Conservation (phyloP, 2,888 invertebrate species). For the Pterostichus niger region DNA sequence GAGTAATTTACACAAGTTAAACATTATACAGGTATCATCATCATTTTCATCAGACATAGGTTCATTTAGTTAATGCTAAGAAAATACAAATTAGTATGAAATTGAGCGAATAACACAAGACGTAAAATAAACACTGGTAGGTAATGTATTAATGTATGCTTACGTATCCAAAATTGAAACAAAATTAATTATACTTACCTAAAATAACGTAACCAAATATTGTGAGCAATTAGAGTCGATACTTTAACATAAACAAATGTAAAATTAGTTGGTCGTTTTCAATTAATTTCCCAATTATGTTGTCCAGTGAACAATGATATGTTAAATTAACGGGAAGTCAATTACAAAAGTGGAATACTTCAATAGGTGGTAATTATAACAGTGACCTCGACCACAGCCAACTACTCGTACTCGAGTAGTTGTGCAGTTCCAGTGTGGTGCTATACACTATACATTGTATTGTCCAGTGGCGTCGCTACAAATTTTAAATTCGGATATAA, state of each 20-base stretch:
- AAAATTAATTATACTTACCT: constrained; percentile 44
- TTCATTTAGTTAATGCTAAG: no score
- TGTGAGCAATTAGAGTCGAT: constrained; percentile 48
- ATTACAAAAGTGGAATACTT: constrained; percentile 64
- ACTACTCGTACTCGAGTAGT: neutral
- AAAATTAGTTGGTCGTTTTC: constrained; percentile 61
- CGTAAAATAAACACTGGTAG: constrained; percentile 5
- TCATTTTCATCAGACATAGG: no score
- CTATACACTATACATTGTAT: neutral
- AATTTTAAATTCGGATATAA: no score
- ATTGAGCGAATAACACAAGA: constrained; percentile 1
- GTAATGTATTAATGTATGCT: no score
- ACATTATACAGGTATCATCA: no score
- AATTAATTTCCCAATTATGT: constrained; percentile 61
- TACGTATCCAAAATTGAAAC: constrained; percentile 3
- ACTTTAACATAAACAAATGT: constrained; percentile 60
- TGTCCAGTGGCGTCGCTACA: no score
- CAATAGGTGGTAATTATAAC: constrained; percentile 60
- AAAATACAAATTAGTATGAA: neutral
- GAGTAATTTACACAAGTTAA: no score
- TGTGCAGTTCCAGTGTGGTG: neutral
- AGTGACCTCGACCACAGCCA: constrained; percentile 12
- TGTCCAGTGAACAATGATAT: constrained; percentile 61
- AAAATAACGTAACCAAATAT: constrained; percentile 50
- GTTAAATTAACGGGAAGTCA: constrained; percentile 62